Evolutionary conservation across 2,888 invertebrate species (phyloP).

Genomic region (Lissocephala sabroskyi): DNA sequence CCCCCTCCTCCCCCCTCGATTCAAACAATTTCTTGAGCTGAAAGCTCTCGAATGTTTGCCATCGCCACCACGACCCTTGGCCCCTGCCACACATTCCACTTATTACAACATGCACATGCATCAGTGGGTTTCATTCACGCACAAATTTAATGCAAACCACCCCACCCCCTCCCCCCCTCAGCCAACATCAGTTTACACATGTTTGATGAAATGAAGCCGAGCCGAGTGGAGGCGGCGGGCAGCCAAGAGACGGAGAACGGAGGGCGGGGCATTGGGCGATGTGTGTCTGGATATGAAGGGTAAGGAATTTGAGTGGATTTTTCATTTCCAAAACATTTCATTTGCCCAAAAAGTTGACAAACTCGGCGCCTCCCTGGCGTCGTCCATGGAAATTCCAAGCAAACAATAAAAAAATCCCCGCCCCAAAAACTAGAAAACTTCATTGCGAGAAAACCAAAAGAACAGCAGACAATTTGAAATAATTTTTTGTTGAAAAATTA

Average conservation of each 20-base stretch:
- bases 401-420: background rate
- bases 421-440: background rate
- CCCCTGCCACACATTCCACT: conserved; percentile 3
- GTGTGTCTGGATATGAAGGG: background rate
- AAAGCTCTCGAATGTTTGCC: background rate
- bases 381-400: conserved; percentile 1
- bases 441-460: conserved; percentile 3
- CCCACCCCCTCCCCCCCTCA: no score
- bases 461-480: conserved; percentile 24
- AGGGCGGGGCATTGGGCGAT: background rate
- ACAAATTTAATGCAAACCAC: conserved; percentile 24
- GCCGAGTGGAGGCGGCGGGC: no score
- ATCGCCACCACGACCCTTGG: background rate
- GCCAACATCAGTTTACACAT: background rate
- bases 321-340: conserved; percentile 12
- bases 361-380: conserved; percentile 1
- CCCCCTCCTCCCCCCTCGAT: no score
- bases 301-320: conserved; percentile 2
- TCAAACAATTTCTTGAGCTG: no score
- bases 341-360: conserved; percentile 8
- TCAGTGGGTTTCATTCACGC: conserved; percentile 39
- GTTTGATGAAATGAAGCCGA: background rate
- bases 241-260: conserved; percentile 14
- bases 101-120: conserved; percentile 29
- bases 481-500: conserved; percentile 43